Evolutionary conservation across 2,113 vertebrate species (phyloP).

Genomic region (Etheostoma cragini): DNA sequence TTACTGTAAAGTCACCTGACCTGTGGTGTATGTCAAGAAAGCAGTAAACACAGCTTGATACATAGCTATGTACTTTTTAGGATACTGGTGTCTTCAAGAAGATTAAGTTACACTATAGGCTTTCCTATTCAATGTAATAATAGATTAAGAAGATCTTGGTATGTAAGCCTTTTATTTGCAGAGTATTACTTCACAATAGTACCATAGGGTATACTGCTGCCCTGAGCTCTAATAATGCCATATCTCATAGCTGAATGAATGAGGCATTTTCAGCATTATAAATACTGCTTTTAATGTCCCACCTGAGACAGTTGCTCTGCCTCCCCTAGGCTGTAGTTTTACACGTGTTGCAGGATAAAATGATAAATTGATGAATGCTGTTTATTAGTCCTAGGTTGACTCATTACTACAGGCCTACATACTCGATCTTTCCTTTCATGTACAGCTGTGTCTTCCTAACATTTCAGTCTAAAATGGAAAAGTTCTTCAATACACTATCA

Average conservation of each 20-base stretch:
- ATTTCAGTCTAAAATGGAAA: constrained; percentile 15
- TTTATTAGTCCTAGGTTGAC: constrained; percentile 70
- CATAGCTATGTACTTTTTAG: background rate
- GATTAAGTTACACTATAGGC: constrained; percentile 39
- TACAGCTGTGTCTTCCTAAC: constrained; percentile 24
- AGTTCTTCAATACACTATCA: constrained; percentile 24
- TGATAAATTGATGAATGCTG: constrained; percentile 68
- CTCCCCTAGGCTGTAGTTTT: constrained; percentile 61
- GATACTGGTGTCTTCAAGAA: constrained; percentile 32
- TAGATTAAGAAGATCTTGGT: constrained; percentile 64
- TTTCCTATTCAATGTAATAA: constrained; percentile 48
- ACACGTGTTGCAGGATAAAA: constrained; percentile 57
- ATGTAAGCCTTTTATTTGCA: constrained; percentile 72
- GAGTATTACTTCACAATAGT: constrained; percentile 62
- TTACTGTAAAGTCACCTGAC: background rate
- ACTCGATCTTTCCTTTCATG: constrained; percentile 25
- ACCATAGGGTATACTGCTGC: constrained; percentile 58
- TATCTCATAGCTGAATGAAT: constrained; percentile 71
- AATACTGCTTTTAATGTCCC: constrained; percentile 74
- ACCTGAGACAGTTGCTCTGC: constrained; percentile 62
- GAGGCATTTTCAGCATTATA: constrained; percentile 74
- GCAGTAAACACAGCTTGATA: constrained; percentile 9
- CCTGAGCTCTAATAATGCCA: constrained; percentile 65
- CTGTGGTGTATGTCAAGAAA: background rate
- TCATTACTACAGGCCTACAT: constrained; percentile 56